Base-by-base conservation (phyloP, 2,113 vertebrate genomes). In the Papio anubis region DNA sequence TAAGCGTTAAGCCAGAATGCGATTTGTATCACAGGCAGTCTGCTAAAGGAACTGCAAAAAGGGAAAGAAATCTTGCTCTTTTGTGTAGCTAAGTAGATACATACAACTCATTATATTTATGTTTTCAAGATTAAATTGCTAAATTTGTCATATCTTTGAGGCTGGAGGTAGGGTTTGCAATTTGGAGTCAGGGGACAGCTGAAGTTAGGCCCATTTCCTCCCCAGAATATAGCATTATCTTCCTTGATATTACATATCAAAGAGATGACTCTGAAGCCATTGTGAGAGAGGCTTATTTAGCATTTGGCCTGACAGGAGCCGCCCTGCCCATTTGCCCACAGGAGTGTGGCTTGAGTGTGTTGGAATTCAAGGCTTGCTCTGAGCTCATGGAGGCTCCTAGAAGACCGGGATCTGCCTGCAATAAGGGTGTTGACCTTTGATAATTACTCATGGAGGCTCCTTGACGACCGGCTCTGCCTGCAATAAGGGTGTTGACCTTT, bases 51-150 rank as follows among this genome's bases (percentile, higher is more conserved):
- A 38, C 38, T 55, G 20, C 30, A 20, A 68, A 95, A 30, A 27
- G 23, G 80, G 82, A 75, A 70, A 76, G 88, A 92, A 90, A 75
- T 84, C 30, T 64, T 76, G 61, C 17, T 90, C 35, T 93, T 80
- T 66, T 32, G 32, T 38, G 27, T 57, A 72, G 38, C 61, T 66
- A 30, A 66, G n/a, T 59, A 64, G 70, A 35, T 68, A 59, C 59
- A 35, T 68, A 59, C 59, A 43, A 6, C 88, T 88, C 43, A 38
- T 76, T 82, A 5, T 78, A 35, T 57, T 90, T 66, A 50, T 50
- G n/a, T 35, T 72, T 89, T 89, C 48, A 82, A 90, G 88, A 93
- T 72, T 57, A 52, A 94, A 86, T 66, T 55, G 59, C 38, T 90
- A 55, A 8, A 9, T 64, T 61, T 86, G 68, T 61, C 25, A 14